Evolutionary conservation across 2,113 vertebrate species (phyloP).

Genomic region (Trochalopteron elliotii): DNA sequence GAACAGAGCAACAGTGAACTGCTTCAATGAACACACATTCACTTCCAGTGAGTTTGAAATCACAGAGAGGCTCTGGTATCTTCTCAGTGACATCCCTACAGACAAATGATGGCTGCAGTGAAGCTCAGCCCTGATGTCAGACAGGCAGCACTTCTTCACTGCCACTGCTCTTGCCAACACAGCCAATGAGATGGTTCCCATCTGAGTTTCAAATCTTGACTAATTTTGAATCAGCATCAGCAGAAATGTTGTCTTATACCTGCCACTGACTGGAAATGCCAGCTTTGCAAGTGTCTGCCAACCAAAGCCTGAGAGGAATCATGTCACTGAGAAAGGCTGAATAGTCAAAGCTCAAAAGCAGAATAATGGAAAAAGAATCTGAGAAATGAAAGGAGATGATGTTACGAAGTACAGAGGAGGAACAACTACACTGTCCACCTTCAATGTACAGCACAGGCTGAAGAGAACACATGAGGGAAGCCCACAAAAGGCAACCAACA

Average conservation of each 20-base stretch:
- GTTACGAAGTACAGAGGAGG: background rate
- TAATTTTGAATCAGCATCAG: background rate
- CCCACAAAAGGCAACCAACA: background rate
- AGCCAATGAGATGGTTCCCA: background rate
- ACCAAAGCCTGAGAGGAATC: background rate
- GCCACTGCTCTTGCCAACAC: background rate
- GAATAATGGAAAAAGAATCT: background rate
- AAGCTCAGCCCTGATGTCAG: background rate
- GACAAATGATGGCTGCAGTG: background rate
- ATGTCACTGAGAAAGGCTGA: background rate
- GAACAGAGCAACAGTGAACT: background rate
- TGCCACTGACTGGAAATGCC: background rate
- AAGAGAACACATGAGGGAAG: fast-evolving
- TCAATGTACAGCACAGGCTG: background rate
- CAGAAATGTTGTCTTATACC: background rate
- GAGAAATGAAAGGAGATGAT: background rate
- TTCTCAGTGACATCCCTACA: background rate
- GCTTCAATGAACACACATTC: background rate
- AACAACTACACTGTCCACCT: background rate
- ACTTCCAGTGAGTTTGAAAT: background rate
- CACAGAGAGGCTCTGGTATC: background rate
- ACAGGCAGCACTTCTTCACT: background rate
- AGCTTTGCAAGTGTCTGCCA: background rate
- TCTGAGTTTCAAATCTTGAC: too few relatives aligned
- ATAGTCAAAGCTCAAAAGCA: background rate